These are phyloP conservation scores for Papilio elwesi DNA, from an alignment of 2,888 invertebrate genomes.

Conservation along the genomic window DNA sequence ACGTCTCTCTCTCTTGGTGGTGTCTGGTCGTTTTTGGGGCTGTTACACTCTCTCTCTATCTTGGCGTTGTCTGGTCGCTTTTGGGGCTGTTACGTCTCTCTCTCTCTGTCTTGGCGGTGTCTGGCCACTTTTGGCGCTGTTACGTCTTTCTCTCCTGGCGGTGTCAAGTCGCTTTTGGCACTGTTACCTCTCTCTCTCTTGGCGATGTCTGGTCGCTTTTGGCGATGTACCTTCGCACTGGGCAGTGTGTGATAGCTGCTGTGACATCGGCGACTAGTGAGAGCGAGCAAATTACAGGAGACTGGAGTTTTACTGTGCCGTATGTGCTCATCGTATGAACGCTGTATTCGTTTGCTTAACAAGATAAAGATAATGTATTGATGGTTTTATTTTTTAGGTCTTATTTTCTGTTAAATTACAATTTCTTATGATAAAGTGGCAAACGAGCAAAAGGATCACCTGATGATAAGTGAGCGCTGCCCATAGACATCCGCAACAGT, in stretches of 20 bases:
- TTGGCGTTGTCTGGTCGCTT: no score
- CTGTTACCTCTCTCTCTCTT: constrained; percentile 17
- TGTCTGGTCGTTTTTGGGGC: background rate
- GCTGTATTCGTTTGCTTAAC: constrained; percentile 15
- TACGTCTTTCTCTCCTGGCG: no score
- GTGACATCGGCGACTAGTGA: constrained; percentile 42
- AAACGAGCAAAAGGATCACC: no score
- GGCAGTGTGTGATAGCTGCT: constrained; percentile 41
- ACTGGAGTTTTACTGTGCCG: constrained; percentile 40
- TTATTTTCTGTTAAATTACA: constrained; percentile 4
- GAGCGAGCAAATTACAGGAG: constrained; percentile 46
- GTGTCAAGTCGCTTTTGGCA: constrained; percentile 18
- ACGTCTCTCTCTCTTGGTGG: background rate
- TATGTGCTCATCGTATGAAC: constrained; percentile 35
- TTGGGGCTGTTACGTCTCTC: constrained; percentile 25
- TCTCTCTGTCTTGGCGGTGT: no score
- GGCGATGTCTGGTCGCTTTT: constrained; percentile 30
- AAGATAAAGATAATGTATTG: constrained; percentile 9
- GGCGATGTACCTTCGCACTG: constrained; percentile 32
- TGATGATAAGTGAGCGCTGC: no score
- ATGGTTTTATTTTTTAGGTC: constrained; percentile 34
- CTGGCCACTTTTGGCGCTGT: no score
- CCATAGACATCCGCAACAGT: no score
- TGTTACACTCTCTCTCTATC: no score
- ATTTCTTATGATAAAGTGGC: no score